phyloP scores from a whole-genome alignment of 2,797 vertebrate species.

The Sebastes aleutianus region DNA sequence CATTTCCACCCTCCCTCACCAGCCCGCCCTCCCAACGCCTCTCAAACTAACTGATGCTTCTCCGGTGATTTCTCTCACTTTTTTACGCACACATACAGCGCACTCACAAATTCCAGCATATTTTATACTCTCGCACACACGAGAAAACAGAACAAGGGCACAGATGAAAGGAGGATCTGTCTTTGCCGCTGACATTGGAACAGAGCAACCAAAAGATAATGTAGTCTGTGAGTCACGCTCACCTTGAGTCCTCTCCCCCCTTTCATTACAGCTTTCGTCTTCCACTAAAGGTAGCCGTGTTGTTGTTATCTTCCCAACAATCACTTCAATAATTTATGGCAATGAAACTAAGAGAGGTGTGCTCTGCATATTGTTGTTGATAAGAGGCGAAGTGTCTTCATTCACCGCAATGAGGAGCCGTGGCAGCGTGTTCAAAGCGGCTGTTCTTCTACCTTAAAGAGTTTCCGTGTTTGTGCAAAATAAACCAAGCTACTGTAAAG shows the following conservation, averaged over 20 bases:
- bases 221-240: constrained; percentile 81
- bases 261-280: constrained; percentile 72
- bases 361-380: constrained; percentile 66
- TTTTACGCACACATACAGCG: constrained; percentile 38
- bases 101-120: constrained; percentile 59
- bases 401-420: constrained; percentile 40
- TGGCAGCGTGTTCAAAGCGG: constrained; percentile 41
- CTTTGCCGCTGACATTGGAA: constrained; percentile 85
- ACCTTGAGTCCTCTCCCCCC: constrained; percentile 76
- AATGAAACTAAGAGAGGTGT: constrained; percentile 73
- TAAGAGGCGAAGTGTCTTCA: constrained; percentile 54
- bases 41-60: constrained; percentile 73
- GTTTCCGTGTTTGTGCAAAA: not conserved
- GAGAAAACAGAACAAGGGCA: constrained; percentile 74
- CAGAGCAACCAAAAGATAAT: constrained; percentile 81
- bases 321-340: constrained; percentile 81
- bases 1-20: constrained; percentile 67
- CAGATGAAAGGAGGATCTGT: constrained; percentile 82
- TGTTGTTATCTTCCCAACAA: constrained; percentile 72
- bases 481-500: not conserved
- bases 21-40: constrained; percentile 61
- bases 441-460: constrained; percentile 38
- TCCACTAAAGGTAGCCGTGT: constrained; percentile 62
- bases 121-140: constrained; percentile 48
- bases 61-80: constrained; percentile 63